Conservation (phyloP, 2,113 vertebrate species). For the Leptobrachium leishanense region DNA sequence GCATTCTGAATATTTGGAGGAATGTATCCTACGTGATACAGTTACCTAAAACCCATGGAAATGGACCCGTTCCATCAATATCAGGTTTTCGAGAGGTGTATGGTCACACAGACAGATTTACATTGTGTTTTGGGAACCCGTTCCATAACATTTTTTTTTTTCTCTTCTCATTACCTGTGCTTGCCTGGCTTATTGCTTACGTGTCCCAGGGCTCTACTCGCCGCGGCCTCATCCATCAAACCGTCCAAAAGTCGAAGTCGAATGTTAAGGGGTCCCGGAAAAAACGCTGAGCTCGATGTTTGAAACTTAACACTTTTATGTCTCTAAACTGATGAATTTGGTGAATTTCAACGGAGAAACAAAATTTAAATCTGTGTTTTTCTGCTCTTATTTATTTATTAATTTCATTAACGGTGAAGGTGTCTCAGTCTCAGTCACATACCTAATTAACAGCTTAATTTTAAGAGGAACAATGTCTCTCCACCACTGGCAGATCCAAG, state of each 20-base stretch:
- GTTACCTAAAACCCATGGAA: too few species aligned
- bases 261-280: slow-evolving; percentile 16
- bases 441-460: too few species aligned
- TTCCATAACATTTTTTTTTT: not conserved
- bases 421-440: too few species aligned
- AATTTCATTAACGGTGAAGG: too few species aligned
- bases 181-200: slow-evolving; percentile 32
- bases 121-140: slow-evolving; percentile 23
- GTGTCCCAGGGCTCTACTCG: slow-evolving; percentile 30
- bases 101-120: not conserved
- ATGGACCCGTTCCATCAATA: not conserved
- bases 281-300: slow-evolving; percentile 26
- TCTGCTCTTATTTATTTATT: too few species aligned
- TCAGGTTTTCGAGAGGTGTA: not conserved
- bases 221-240: slow-evolving; percentile 40
- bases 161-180: slow-evolving; percentile 33
- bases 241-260: slow-evolving; percentile 25
- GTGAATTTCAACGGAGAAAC: too few species aligned
- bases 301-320: slow-evolving; percentile 3
- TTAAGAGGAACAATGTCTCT: too few species aligned
- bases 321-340: not conserved
- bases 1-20: too few species aligned
- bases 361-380: too few species aligned
- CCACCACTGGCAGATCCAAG: too few species aligned
- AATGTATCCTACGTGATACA: too few species aligned